Conservation (phyloP, 92 coral and sea anemone species). For the Zoanthus gigantus region DNA sequence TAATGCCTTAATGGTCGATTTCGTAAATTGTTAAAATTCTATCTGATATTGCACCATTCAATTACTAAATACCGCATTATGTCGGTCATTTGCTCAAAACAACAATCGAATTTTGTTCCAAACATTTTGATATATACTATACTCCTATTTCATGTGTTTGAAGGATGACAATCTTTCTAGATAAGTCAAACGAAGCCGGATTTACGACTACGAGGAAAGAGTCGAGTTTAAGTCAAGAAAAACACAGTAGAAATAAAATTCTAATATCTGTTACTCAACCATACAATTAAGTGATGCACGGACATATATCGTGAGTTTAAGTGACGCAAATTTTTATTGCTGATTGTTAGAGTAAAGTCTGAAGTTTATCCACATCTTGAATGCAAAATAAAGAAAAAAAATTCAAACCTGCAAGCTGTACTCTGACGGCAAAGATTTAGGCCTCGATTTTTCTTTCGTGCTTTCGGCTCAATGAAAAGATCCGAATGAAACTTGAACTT, state of each 20-base stretch:
- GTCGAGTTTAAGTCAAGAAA: not conserved
- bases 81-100: not conserved
- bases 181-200: not conserved
- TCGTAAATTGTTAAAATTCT: conserved; percentile 40
- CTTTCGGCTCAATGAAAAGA: not conserved
- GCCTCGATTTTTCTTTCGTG: not conserved
- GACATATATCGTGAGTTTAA: not conserved
- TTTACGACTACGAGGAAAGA: not conserved
- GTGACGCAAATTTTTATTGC: not conserved
- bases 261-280: not conserved
- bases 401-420: not conserved
- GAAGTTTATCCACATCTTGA: too few species aligned
- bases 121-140: not conserved
- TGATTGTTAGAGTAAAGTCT: not conserved
- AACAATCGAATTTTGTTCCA: not conserved
- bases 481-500: not conserved
- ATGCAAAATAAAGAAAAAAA: not conserved
- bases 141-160: not conserved
- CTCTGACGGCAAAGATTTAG: not conserved
- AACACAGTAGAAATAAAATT: not conserved
- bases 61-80: conserved; percentile 38
- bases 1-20: conserved; percentile 23
- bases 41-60: conserved; percentile 13
- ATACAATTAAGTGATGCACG: not conserved
- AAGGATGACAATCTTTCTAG: not conserved